Evolutionary conservation across 2,113 vertebrate genomes (phyloP).

Genomic region (Symphodus melops): DNA sequence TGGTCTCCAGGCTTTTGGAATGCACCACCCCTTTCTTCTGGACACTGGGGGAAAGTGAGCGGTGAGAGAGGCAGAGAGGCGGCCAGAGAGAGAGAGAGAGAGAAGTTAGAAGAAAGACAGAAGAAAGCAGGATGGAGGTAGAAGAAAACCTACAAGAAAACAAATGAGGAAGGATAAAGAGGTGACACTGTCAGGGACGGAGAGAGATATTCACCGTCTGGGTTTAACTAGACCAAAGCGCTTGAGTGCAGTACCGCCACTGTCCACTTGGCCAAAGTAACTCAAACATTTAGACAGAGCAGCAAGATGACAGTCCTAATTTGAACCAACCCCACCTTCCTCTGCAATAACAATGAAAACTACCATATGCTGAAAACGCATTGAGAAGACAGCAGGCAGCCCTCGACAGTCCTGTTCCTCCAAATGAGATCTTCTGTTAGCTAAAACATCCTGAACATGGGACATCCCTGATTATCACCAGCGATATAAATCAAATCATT

Average conservation of each 20-base stretch:
- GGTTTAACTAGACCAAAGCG: constrained; percentile 28
- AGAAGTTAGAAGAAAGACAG: constrained; percentile 18
- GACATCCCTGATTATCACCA: too few species aligned
- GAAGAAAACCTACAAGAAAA: neutral
- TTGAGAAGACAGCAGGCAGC: too few species aligned
- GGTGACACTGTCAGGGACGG: constrained; percentile 22
- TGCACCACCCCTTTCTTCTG: constrained; percentile 81
- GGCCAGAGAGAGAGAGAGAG: constrained; percentile 14
- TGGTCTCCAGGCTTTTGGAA: constrained; percentile 85
- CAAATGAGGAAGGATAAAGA: constrained; percentile 5
- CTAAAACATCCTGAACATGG: too few species aligned
- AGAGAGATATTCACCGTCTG: neutral
- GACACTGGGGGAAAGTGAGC: constrained; percentile 59
- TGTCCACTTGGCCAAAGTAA: neutral
- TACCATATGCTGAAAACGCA: too few species aligned
- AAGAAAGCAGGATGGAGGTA: constrained; percentile 4
- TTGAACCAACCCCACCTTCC: too few species aligned
- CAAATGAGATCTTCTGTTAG: too few species aligned
- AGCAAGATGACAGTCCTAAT: neutral
- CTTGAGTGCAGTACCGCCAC: neutral
- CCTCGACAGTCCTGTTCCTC: too few species aligned
- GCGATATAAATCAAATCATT: too few species aligned
- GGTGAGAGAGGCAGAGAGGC: constrained; percentile 34
- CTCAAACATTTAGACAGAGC: neutral
- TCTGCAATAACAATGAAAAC: too few species aligned